phyloP scores from a whole-genome alignment of 2,888 invertebrate genomes.

The Drosophila borborema region DNA sequence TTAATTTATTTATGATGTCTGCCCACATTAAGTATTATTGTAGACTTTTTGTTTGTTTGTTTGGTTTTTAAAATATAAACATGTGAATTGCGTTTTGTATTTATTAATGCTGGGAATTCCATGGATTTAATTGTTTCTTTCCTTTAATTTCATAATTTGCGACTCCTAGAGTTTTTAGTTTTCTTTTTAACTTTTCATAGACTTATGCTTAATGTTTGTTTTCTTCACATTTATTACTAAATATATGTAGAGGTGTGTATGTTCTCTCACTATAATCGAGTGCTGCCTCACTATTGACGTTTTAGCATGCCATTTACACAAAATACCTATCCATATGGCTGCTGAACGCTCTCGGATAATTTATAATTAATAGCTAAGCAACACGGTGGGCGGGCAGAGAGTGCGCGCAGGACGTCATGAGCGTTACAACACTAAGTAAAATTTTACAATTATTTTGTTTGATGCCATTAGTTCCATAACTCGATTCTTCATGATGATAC shows the following conservation, averaged over 20 bases:
- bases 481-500: conserved; percentile 71
- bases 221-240: conserved; percentile 79
- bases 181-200: conserved; percentile 66
- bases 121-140: conserved; percentile 63
- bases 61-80: conserved; percentile 66
- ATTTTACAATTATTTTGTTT: conserved; percentile 77
- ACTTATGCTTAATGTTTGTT: conserved; percentile 71
- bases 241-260: conserved; percentile 74
- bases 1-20: conserved; percentile 65
- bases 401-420: conserved; percentile 78
- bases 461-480: conserved; percentile 71
- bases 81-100: conserved; percentile 63
- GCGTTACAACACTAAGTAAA: conserved; percentile 79
- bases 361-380: conserved; percentile 54
- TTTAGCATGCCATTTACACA: conserved; percentile 65
- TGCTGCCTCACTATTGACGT: conserved; percentile 54
- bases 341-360: conserved; percentile 44
- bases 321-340: conserved; percentile 60
- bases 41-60: conserved; percentile 29
- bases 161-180: conserved; percentile 65
- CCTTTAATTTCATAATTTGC: conserved; percentile 69
- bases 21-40: conserved; percentile 70
- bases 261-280: conserved; percentile 56
- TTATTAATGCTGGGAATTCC: conserved; percentile 64
- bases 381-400: conserved; percentile 66